phyloP scores from a whole-genome alignment of 2,113 vertebrate genomes.

The Dasyurus viverrinus region DNA sequence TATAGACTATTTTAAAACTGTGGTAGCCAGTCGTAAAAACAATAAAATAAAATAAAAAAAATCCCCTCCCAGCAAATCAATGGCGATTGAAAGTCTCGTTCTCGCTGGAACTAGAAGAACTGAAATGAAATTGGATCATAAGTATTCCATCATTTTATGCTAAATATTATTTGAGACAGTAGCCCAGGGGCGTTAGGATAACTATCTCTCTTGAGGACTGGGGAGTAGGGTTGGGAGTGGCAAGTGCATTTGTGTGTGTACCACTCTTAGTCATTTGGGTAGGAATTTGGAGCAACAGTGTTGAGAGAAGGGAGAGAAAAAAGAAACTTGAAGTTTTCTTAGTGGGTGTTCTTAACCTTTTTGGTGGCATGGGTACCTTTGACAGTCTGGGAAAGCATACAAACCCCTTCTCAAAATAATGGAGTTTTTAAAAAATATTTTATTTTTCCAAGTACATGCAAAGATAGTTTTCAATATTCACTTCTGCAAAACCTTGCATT shows the following conservation, averaged over 20 bases:
- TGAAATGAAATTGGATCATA: neutral
- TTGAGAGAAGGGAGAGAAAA: neutral
- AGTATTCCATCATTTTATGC: neutral
- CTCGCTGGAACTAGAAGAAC: neutral
- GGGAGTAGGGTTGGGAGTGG: too few species aligned
- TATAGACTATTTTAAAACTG: slow-evolving; percentile 68
- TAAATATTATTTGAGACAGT: neutral
- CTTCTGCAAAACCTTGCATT: too few species aligned
- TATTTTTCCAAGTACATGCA: too few species aligned
- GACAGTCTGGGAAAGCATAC: neutral
- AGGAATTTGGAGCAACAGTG: neutral
- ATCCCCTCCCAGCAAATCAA: neutral
- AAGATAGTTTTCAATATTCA: too few species aligned
- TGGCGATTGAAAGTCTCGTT: neutral
- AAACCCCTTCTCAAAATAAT: neutral
- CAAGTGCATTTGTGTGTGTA: neutral
- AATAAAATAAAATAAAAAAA: neutral
- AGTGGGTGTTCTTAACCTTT: neutral
- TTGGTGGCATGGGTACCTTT: neutral
- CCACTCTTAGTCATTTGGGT: neutral
- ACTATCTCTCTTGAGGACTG: neutral
- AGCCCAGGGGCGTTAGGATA: neutral
- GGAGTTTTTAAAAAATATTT: too few species aligned
- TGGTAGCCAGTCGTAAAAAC: neutral
- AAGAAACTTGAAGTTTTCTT: neutral